Base-by-base conservation (phyloP, 2,113 vertebrate species). In the Cyanoderma ruficeps region DNA sequence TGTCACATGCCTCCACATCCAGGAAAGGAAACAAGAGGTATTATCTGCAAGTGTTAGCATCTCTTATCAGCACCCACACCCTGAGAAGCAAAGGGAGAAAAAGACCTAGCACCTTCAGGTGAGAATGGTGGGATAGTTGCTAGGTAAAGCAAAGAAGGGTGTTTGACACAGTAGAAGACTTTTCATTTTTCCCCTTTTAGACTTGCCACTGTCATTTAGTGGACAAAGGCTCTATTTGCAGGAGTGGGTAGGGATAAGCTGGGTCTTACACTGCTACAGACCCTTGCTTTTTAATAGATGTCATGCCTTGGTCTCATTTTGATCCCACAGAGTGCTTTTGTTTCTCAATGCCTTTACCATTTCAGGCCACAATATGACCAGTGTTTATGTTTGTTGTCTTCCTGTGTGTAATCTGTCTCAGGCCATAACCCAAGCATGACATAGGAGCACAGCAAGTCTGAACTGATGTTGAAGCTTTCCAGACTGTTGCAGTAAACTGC, bases 401-500 rank as follows among this genome's bases (percentile, higher is more conserved):
- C 28, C 85, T 91, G 69, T 16, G 31, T 83, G 57, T 41, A 83
- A 90, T 92, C 55, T 57, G 55, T 61, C 37, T 83, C 59, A 57
- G 63, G n/a, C 53, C 57, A 80, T 37, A 92, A 74, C n/a, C 63
- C 70, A 93, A 86, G 90, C 24, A 57, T 13, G 27, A 93, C 59
- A 65, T 0, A 57, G 50, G 31, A 90, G 59, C 46, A 80, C 57
- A 85, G 49, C n/a, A 63, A 87, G 23, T 42, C 88, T 65, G 82
- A 96, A 85, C 88, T 42, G 75, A 86, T 0, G 4, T 19, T 93
- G 92, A 96, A 81, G 68, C 50, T 85, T 94, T 70, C 63, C 92
- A 96, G 86, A 83, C 39, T 88, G 85, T 47, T 86, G 42, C 59
- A 83, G 83, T 88, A 90, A 95, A 94, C 75, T 76, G 50, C 60